Percentiles rank a stretch among this genome's conserved stretches.
Conservation (phyloP, 1,140 invertebrate species). For the Armadillidium nasatum region DNA sequence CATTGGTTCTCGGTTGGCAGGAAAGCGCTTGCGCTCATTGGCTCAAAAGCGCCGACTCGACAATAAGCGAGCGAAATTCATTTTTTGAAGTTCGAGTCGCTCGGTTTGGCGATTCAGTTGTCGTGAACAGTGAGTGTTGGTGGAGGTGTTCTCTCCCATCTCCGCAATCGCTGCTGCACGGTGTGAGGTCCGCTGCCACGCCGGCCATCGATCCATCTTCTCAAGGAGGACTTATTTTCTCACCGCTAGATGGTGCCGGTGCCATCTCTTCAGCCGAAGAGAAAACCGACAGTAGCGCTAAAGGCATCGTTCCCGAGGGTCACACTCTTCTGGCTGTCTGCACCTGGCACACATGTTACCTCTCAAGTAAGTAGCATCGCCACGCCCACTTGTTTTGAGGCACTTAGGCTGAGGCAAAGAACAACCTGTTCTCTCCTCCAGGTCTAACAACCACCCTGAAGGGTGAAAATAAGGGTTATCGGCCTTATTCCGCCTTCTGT, state of each 20-base stretch:
- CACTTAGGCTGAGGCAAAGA: slow-evolving; percentile 8
- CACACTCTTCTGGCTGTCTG: slow-evolving; percentile 4
- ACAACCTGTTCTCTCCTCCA: slow-evolving; percentile 11
- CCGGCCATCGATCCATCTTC: slow-evolving; percentile 10
- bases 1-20: not conserved
- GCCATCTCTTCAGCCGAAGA: not conserved
- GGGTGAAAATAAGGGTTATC: slow-evolving; percentile 9
- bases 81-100: not conserved
- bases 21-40: slow-evolving; percentile 1
- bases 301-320: slow-evolving; percentile 8
- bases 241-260: slow-evolving; percentile 4
- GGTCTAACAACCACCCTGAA: slow-evolving; percentile 4
- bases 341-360: slow-evolving; percentile 10
- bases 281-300: not conserved
- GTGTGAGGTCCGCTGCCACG: not conserved
- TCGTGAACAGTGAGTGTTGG: slow-evolving; percentile 1
- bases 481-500: slow-evolving; percentile 1
- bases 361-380: slow-evolving; percentile 11
- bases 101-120: not conserved
- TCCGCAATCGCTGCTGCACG: not conserved
- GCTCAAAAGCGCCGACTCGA: not conserved
- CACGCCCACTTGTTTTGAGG: slow-evolving; percentile 10
- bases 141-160: not conserved
- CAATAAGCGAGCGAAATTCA: not conserved
- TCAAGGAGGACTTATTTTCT: slow-evolving; percentile 7